Conservation (phyloP, 2,888 invertebrate genomes). For the Gordius sp. region DNA sequence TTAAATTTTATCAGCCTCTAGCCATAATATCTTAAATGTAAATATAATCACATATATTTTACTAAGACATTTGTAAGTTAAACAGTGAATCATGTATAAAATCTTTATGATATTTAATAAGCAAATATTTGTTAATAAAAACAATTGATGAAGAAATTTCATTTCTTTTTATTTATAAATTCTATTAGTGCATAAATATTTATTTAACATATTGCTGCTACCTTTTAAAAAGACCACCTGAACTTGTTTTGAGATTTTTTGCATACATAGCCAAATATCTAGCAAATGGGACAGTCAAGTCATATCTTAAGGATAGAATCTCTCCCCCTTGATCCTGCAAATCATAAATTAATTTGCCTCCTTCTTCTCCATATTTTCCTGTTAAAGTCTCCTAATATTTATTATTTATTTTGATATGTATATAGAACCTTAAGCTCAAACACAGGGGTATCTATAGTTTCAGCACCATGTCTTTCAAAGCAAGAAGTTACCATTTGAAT, state of each 20-base stretch:
- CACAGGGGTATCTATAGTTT: constrained; percentile 87
- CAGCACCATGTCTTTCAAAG: constrained; percentile 86
- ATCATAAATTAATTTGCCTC: constrained; percentile 90
- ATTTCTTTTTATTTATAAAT: too few relatives aligned
- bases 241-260: neutral
- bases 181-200: too few relatives aligned
- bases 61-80: too few relatives aligned
- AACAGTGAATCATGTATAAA: too few relatives aligned
- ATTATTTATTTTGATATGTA: neutral
- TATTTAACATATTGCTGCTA: too few relatives aligned
- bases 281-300: constrained; percentile 88
- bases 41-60: too few relatives aligned
- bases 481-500: constrained; percentile 56
- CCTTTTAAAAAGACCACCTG: constrained; percentile 14
- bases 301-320: constrained; percentile 73
- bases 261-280: constrained; percentile 65
- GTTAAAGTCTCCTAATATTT: constrained; percentile 57
- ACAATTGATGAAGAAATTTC: too few relatives aligned
- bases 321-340: constrained; percentile 94
- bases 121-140: too few relatives aligned
- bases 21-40: too few relatives aligned
- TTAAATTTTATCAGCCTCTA: too few relatives aligned
- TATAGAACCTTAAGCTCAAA: constrained; percentile 62
- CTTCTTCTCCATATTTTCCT: constrained; percentile 97
- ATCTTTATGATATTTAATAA: too few relatives aligned